These are phyloP conservation scores for Campopleginae sp. DNA, from an alignment of 2,888 invertebrate species.

Conservation along the genomic window DNA sequence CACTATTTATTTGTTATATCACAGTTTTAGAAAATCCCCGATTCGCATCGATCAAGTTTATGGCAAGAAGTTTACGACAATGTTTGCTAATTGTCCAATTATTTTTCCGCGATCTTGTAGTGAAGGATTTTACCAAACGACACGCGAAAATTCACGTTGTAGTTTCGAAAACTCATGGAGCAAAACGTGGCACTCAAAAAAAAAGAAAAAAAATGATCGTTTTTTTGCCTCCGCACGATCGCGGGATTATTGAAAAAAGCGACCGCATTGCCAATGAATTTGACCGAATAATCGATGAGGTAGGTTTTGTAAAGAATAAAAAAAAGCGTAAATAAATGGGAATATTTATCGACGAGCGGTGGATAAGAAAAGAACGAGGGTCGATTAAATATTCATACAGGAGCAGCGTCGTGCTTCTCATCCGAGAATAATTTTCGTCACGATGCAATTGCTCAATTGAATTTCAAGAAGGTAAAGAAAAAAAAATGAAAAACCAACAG, in stretches of 20 bases:
- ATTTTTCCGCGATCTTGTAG: not conserved
- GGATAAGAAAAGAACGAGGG: conserved; percentile 20
- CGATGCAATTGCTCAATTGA: conserved; percentile 1
- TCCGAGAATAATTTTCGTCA: conserved; percentile 72
- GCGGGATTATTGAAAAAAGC: not conserved
- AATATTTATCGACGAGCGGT: conserved; percentile 36
- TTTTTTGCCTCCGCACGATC: not conserved
- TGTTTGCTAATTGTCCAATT: not conserved
- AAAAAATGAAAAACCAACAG: no score
- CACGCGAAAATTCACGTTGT: not conserved
- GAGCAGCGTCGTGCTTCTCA: conserved; percentile 44
- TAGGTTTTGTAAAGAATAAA: not conserved
- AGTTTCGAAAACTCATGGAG: no score
- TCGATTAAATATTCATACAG: conserved; percentile 63
- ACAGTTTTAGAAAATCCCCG: conserved; percentile 1
- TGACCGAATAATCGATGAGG: conserved; percentile 80
- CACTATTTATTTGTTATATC: not conserved
- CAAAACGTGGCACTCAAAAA: conserved; percentile 1
- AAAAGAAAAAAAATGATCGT: not conserved
- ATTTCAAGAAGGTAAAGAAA: not conserved
- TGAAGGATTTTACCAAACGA: not conserved
- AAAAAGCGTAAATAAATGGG: conserved; percentile 32
- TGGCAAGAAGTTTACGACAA: not conserved
- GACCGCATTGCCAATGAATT: conserved; percentile 73
- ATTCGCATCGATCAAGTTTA: not conserved